Percentiles rank a stretch among this genome's conserved stretches.
Conservation (phyloP, 2,888 invertebrate species). For the Ochropleura leucogaster region DNA sequence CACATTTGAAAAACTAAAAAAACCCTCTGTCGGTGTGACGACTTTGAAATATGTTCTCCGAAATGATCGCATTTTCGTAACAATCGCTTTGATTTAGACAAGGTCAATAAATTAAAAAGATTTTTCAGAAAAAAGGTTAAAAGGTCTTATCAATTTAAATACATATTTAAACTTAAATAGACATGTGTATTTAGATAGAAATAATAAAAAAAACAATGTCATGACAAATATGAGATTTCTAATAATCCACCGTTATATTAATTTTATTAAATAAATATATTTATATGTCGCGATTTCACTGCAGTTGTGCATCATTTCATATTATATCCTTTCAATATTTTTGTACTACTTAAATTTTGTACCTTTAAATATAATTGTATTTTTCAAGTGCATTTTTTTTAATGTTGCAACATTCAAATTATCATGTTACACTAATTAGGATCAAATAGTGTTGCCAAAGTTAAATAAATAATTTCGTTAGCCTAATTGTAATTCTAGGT, state of each 20-base stretch:
- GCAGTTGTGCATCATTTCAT: slow-evolving; percentile 6
- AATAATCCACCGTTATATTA: slow-evolving; percentile 22
- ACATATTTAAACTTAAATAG: neutral
- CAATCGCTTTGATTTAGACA: slow-evolving; percentile 8
- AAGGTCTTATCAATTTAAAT: neutral
- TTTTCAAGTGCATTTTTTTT: slow-evolving; percentile 15
- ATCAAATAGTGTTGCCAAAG: slow-evolving; percentile 16
- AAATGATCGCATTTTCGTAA: neutral
- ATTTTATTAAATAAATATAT: slow-evolving; percentile 17
- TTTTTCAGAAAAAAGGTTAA: neutral
- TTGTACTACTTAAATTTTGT: slow-evolving; percentile 33
- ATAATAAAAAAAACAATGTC: slow-evolving; percentile 29
- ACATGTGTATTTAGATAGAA: neutral
- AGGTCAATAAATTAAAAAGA: neutral
- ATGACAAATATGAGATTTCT: slow-evolving; percentile 56
- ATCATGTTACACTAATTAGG: neutral
- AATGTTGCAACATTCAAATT: slow-evolving; percentile 1
- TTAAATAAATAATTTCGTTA: slow-evolving; percentile 34
- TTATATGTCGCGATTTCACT: slow-evolving; percentile 31
- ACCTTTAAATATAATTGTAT: neutral
- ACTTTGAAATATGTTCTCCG: too few relatives aligned
- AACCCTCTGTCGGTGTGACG: neutral
- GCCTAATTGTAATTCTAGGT: slow-evolving; percentile 6
- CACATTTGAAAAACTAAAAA: neutral
- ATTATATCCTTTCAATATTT: slow-evolving; percentile 12